phyloP scores from a whole-genome alignment of 1,140 invertebrate genomes.

The Drosophila melanogaster region Release_6_plus_ISO1_MT NT_037436.4:10673001-10673500 shows the following conservation, averaged over 20 bases:
- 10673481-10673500: no score
- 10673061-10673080: slow-evolving; percentile 67
- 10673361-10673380: background rate
- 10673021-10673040: background rate
- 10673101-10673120: slow-evolving; percentile 16
- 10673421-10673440: background rate
- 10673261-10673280: background rate
- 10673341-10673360: background rate
- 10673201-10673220: background rate
- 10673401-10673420: background rate
- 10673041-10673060: slow-evolving; percentile 25
- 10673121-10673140: slow-evolving; percentile 21
- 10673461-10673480: background rate
- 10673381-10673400: background rate
- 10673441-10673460: background rate
- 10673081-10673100: slow-evolving; percentile 26
- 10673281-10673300: no score
- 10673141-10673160: slow-evolving; percentile 7
- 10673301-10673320: background rate
- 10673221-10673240: no score
- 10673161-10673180: slow-evolving; percentile 6
- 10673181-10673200: background rate
- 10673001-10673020: background rate
- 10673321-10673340: background rate
- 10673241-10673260: no score